Evolutionary conservation across 2,113 vertebrate genomes (phyloP).

Genomic region (Donacobius atricapilla): DNA sequence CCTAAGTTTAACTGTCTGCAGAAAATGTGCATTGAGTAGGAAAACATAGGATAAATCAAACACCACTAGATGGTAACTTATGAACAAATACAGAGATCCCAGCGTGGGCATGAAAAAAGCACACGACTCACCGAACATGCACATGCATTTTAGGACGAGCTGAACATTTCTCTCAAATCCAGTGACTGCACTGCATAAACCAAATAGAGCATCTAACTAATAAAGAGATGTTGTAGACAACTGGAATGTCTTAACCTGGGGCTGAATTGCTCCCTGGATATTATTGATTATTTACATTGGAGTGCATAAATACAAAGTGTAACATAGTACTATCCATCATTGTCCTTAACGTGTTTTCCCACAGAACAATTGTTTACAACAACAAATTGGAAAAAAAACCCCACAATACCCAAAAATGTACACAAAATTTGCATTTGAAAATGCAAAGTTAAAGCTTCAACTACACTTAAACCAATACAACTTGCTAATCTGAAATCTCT

Average conservation of each 20-base stretch:
- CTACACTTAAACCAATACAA: neutral
- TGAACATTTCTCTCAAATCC: neutral
- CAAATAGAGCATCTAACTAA: neutral
- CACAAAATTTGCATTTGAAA: too few relatives aligned
- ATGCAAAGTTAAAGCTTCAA: neutral
- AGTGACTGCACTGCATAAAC: neutral
- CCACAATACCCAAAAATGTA: neutral
- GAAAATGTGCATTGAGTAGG: neutral
- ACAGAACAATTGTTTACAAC: neutral
- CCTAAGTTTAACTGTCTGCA: neutral
- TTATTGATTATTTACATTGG: neutral
- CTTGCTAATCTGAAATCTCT: neutral
- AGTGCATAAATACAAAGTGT: neutral
- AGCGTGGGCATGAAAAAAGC: neutral
- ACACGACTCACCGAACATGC: fast-evolving
- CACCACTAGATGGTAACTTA: neutral
- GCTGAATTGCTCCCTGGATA: neutral
- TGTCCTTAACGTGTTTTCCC: fast-evolving
- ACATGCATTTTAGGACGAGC: neutral
- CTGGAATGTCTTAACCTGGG: neutral
- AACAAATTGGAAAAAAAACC: neutral
- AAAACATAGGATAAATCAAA: neutral
- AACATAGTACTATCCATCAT: neutral
- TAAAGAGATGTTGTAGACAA: neutral
- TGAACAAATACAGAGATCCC: fast-evolving